Evolutionary conservation across 1,140 invertebrate species (phyloP), one percentile per base, ranked within the genome.

Genomic region (Belonocnema kinseyi): DNA sequence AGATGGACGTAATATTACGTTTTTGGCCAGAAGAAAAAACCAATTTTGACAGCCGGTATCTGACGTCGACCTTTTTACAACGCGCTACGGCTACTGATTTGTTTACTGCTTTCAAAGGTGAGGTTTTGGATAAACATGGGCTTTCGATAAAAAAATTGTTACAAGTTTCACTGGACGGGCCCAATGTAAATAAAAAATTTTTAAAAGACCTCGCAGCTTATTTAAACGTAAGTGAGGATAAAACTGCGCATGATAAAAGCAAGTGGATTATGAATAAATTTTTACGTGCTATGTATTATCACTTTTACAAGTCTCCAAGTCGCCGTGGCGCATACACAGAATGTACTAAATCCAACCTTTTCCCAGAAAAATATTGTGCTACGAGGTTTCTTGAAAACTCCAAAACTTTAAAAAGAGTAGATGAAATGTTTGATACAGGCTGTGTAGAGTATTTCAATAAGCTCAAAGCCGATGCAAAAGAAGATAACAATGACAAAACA

Each of bases 1-100:
- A 72, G 19, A 72, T 72, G 70, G 70, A 72, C 46, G 16, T 72
- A 17, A 72, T 72, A 2, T 16, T 51, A 11, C 40, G 70, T 3
- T 72, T 72, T 72, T 72, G 70, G 70, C n/a, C 19, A 50, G 10
- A 50, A 26, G 13, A 72, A 12, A 40, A 50, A 50, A 46, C 46
- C n/a, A n/a, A n/a, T n/a, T n/a, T n/a, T 72, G 17, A 72, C 3
- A 71, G 40, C 5, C 40, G 46, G 50, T 72, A 50, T 17, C 50
- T 72, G 3, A 50, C 46, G 0, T 72, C 70, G 16, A 40, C 2
- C 13, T 72, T 72, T n/a, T 72, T 72, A 50, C 17, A n/a, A n/a
- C 40, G 46, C 7, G 70, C 50, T 6, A 17, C 70, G 13, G 33
- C 40, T 11, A 16, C 19, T 7, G 8, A n/a, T 2, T 51, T 72